phyloP scores from a whole-genome alignment of 2,797 vertebrate genomes.

The Chrysolophus pictus region DNA sequence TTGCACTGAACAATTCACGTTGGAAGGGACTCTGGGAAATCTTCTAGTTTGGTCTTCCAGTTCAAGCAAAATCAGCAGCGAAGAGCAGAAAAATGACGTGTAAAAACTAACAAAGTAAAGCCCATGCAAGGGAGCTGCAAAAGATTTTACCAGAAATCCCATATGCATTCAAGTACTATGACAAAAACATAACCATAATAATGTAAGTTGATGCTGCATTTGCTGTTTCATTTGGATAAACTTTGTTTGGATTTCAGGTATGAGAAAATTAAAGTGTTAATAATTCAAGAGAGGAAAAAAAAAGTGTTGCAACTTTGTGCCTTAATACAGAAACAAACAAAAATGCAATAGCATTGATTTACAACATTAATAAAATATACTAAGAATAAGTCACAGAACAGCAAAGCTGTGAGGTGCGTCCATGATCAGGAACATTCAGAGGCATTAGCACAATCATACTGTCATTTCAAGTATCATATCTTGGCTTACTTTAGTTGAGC shows the following conservation, averaged over 20 bases:
- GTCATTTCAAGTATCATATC: background rate
- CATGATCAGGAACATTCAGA: accelerated
- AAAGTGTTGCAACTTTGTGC: background rate
- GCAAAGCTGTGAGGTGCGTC: background rate
- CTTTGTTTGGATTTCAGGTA: background rate
- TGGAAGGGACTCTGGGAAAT: background rate
- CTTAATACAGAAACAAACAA: background rate
- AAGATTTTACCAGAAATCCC: background rate
- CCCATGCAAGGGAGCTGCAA: background rate
- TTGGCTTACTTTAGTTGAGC: background rate
- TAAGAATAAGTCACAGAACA: background rate
- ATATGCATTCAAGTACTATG: background rate
- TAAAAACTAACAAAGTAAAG: background rate
- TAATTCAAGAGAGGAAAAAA: background rate
- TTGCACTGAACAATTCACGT: background rate
- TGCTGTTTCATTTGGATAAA: background rate
- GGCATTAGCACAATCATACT: background rate
- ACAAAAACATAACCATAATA: background rate
- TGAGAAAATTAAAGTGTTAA: background rate
- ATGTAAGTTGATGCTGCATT: background rate
- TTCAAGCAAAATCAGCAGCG: background rate
- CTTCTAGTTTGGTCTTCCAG: background rate
- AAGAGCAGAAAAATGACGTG: background rate
- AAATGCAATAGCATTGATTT: background rate
- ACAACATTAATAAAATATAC: background rate